phyloP scores from a whole-genome alignment of 2,888 invertebrate genomes.

The Drosophila subsilvestris region DNA sequence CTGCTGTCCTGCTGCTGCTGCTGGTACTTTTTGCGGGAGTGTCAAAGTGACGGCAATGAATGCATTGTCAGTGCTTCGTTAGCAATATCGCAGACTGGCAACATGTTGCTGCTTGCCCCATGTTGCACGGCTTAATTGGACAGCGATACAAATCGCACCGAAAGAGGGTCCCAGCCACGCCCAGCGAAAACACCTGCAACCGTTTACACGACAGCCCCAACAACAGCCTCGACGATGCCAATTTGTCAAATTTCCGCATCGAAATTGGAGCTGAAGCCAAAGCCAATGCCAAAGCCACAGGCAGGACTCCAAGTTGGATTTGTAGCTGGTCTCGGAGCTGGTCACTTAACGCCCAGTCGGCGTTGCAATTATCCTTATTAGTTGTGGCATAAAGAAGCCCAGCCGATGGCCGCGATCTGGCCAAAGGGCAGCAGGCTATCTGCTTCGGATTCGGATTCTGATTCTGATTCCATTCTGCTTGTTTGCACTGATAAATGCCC shows the following conservation, averaged over 20 bases:
- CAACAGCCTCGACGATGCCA: constrained; percentile 58
- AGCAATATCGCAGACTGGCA: constrained; percentile 65
- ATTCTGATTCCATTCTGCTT: constrained; percentile 45
- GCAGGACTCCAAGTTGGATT: background rate
- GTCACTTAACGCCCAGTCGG: constrained; percentile 71
- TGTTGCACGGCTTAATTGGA: constrained; percentile 74
- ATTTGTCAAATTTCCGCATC: constrained; percentile 71
- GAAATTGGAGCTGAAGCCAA: constrained; percentile 41
- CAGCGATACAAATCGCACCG: constrained; percentile 73
- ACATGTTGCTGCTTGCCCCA: constrained; percentile 58
- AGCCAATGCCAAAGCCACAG: constrained; percentile 1
- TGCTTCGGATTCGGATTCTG: background rate
- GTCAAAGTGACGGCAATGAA: constrained; percentile 76
- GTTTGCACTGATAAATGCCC: constrained; percentile 79
- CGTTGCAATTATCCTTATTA: constrained; percentile 74
- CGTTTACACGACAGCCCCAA: constrained; percentile 71
- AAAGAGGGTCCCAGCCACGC: constrained; percentile 56
- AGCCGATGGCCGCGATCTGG: constrained; percentile 17
- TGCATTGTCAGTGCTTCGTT: constrained; percentile 75
- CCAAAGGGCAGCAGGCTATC: constrained; percentile 60
- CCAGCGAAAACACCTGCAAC: constrained; percentile 74
- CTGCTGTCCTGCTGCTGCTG: background rate
- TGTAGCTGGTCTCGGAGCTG: constrained; percentile 28
- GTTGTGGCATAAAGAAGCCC: constrained; percentile 68
- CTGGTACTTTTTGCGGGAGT: constrained; percentile 59